Evolutionary conservation across 2,888 invertebrate genomes (phyloP), one percentile per base, ranked within the genome.

Genomic region (Pegoplata infirma): DNA sequence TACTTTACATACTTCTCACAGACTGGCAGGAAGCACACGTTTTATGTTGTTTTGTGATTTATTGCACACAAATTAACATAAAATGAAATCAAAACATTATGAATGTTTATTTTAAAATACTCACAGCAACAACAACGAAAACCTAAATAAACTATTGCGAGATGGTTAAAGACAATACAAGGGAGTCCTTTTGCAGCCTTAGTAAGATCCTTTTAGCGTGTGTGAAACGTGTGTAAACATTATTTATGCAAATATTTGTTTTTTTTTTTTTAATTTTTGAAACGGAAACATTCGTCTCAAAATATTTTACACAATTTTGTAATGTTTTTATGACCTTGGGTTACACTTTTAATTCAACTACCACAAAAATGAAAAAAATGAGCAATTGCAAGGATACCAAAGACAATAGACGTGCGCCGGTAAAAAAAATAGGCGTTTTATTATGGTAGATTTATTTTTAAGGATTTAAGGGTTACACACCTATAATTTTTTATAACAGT

Each of bases 21-120:
- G 88, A 85, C 88, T 86, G 86, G 85, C 88, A 87, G 86, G 85
- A 87, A 88, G 84, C 88, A 88, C 88, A 88, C 88, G 88, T 82
- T 87, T 76, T 75, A 72, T 64, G 71, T 61, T 72, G 59, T 51
- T 69, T 63, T 51, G 25, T 83, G 82, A 83, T 83, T 83, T 83
- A 83, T 83, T 36, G 69, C 80, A 81, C 76, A 66, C 74, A 84
- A 85, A 87, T 87, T 85, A 84, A 83, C 86, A 86, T 84, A 73
- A 87, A 86, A 84, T 81, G 83, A 83, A 87, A 86, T 86, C 86
- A 86, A 84, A 86, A 87, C 83, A 86, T 83, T 85, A 80, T 82
- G 83, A 85, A 85, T 86, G 83, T 85, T 83, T 85, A 83, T 82
- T 84, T 85, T 82, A 84, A 64, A n/a, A n/a, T 74, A n/a, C n/a